Conservation (phyloP, 1,140 invertebrate species). For the Capitella teleta region DNA sequence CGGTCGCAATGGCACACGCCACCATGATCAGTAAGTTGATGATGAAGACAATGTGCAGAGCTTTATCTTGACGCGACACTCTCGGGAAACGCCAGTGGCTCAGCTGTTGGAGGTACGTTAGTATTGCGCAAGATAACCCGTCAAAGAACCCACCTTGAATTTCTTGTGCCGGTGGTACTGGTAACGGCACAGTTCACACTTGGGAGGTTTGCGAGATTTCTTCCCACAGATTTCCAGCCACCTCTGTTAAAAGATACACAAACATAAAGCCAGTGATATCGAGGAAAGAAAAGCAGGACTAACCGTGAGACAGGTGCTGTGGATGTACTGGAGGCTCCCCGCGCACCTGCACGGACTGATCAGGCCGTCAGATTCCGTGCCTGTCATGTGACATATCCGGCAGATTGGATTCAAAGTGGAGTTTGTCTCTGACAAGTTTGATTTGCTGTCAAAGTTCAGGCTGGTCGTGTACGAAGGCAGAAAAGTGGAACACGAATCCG, state of each 20-base stretch:
- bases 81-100: slow-evolving; percentile 43
- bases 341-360: slow-evolving; percentile 49
- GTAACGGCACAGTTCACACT: slow-evolving; percentile 50
- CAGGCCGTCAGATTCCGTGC: slow-evolving; percentile 42
- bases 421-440: slow-evolving; percentile 17
- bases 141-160: slow-evolving; percentile 43
- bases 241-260: slow-evolving; percentile 34
- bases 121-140: not conserved
- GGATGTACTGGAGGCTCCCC: slow-evolving; percentile 47
- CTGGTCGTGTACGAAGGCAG: too few relatives aligned
- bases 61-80: slow-evolving; percentile 44
- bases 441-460: slow-evolving; percentile 1
- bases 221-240: slow-evolving; percentile 47
- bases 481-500: too few relatives aligned
- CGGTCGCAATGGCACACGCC: slow-evolving; percentile 44
- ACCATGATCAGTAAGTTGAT: slow-evolving; percentile 45
- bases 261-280: not conserved
- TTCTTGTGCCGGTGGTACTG: slow-evolving; percentile 48
- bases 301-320: slow-evolving; percentile 47
- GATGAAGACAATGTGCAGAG: slow-evolving; percentile 44
- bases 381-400: slow-evolving; percentile 46
- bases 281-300: slow-evolving; percentile 7
- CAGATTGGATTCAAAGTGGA: slow-evolving; percentile 40
- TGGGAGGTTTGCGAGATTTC: slow-evolving; percentile 42
- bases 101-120: slow-evolving; percentile 28